Evolutionary conservation across 1,140 invertebrate genomes (phyloP), one percentile per base, ranked within the genome.

Genomic region (Meloidogyne chitwoodi): DNA sequence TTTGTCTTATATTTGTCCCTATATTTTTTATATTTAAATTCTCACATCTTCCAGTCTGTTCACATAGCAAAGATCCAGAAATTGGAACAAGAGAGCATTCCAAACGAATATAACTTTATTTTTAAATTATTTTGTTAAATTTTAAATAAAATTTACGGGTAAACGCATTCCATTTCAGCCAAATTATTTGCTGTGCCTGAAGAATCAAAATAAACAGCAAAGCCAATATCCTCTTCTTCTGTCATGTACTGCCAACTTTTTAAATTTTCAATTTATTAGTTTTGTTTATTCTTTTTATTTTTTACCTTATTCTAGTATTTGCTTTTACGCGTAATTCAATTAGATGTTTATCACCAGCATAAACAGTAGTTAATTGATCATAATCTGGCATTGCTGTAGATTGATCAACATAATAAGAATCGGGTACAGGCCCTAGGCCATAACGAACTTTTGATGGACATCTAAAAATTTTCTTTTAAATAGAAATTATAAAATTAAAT

Each of bases 141-240:
- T 44, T 6, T 24, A 27, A 22, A 5, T 48, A 10, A 62, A n/a
- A 71, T 22, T 73, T 22, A 73, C 70, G 85, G 85, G 71, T 80
- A 86, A n/a, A 86, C 83, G 27, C 61, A 73, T 48, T 86, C 85
- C 85, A 86, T 87, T 56, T 87, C 85, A 16, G 85, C 85, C n/a
- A 86, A 74, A 63, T 86, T 84, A 27, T 87, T 87, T 16, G 79
- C 78, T 1, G 44, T 72, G 22, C 69, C 75, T 16, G 79, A 80
- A 34, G 68, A 61, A 75, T 86, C 85, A 68, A 76, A 84, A 68
- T 86, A 82, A 65, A 87, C 80, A 12, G 84, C 85, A 72, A 86
- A 86, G 4, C 84, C 84, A 44, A 86, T 84, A 69, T 86, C 84
- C 62, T 86, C 85, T 66, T 85, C 84, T 44, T 82, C 82, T n/a